A percentile compares a stretch with the other conserved stretches of the same genome.
These are phyloP conservation scores for Sminthurides bifidus DNA, from an alignment of 1,140 invertebrate species.

Conservation along the genomic window DNA sequence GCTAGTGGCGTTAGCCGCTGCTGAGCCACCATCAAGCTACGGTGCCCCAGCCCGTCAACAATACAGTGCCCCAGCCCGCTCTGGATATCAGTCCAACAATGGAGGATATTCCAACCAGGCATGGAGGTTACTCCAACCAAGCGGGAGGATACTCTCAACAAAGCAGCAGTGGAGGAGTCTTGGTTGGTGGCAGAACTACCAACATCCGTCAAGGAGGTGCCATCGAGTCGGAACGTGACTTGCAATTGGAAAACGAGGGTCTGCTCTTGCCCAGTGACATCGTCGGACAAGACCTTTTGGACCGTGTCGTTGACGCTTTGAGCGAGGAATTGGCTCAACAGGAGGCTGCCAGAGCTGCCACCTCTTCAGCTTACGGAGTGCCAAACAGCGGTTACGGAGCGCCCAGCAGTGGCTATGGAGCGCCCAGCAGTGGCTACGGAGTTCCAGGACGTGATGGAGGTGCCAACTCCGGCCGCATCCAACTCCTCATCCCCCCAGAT, in stretches of 20 bases:
- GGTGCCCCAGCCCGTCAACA: background rate
- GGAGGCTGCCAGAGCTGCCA: background rate
- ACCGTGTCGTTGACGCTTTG: background rate
- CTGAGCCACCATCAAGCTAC: background rate
- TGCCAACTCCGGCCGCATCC: background rate
- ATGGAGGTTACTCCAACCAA: background rate
- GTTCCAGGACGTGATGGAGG: background rate
- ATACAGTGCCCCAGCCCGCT: background rate
- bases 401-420: background rate
- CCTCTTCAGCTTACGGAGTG: background rate
- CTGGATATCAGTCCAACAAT: too few relatives aligned
- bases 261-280: background rate
- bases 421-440: background rate
- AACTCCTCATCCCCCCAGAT: slow-evolving; percentile 9
- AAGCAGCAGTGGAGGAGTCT: background rate
- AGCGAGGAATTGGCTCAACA: slow-evolving; percentile 1
- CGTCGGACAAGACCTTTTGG: slow-evolving; percentile 1
- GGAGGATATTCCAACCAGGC: too few relatives aligned
- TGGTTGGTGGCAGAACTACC: background rate
- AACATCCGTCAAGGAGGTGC: background rate
- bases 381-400: background rate
- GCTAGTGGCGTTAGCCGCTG: background rate
- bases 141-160: background rate
- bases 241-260: slow-evolving; percentile 1
- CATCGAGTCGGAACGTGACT: background rate